Conservation (phyloP, 2,113 vertebrate species). For the Tiliqua scincoides region DNA sequence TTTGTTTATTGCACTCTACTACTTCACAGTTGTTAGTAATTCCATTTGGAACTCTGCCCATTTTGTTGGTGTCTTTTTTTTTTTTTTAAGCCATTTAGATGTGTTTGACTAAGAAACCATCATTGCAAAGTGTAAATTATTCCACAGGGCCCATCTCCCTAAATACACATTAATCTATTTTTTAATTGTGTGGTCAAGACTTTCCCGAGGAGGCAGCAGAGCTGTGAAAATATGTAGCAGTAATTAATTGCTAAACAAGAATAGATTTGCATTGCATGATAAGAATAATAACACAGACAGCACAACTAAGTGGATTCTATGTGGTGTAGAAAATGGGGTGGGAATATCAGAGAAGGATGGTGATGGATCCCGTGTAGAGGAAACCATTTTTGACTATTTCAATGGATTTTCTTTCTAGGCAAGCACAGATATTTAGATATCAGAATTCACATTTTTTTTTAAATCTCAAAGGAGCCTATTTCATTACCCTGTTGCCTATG, state of each 20-base stretch:
- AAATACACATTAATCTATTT: conserved; percentile 65
- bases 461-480: conserved; percentile 42
- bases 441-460: conserved; percentile 50
- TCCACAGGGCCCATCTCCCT: conserved; percentile 59
- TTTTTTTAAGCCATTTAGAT: not conserved
- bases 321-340: conserved; percentile 3
- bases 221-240: conserved; percentile 59
- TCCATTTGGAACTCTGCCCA: not conserved
- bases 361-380: not conserved
- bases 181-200: conserved; percentile 50
- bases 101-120: conserved; percentile 55
- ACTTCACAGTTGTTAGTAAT: not conserved
- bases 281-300: conserved; percentile 47
- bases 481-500: conserved; percentile 41
- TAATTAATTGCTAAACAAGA: conserved; percentile 71
- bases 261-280: conserved; percentile 54
- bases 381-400: conserved; percentile 22
- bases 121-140: conserved; percentile 52
- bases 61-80: not conserved
- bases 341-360: not conserved
- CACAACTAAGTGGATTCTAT: conserved; percentile 16
- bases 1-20: not conserved
- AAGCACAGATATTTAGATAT: conserved; percentile 31
- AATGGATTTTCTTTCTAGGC: conserved; percentile 31
- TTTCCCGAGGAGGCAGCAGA: conserved; percentile 55